These are phyloP conservation scores for Noctua janthina DNA, from an alignment of 2,888 invertebrate species.

Conservation along the genomic window DNA sequence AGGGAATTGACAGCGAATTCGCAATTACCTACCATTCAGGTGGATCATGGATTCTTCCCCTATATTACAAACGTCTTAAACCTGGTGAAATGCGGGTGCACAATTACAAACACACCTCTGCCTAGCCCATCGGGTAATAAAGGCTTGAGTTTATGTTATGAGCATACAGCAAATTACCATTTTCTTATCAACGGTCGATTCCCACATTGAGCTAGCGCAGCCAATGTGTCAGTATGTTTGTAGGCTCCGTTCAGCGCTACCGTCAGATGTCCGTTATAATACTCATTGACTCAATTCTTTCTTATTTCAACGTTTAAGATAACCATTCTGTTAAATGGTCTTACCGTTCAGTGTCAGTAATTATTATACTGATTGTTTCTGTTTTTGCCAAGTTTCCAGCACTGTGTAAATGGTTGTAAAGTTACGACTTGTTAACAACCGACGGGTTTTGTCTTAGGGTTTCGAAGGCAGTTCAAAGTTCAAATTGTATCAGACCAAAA, in stretches of 20 bases:
- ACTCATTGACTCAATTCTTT: conserved; percentile 36
- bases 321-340: conserved; percentile 22
- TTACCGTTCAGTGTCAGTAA: conserved; percentile 19
- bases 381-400: background rate
- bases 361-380: conserved; percentile 14
- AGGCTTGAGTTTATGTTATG: background rate
- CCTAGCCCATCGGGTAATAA: background rate
- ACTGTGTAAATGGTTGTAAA: background rate
- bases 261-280: conserved; percentile 36
- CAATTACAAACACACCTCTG: background rate
- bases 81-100: no score
- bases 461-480: background rate
- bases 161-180: background rate
- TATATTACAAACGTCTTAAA: no score
- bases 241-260: conserved; percentile 17
- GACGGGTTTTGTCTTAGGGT: background rate
- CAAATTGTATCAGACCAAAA: background rate
- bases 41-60: no score
- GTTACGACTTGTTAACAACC: background rate
- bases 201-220: conserved; percentile 23
- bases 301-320: conserved; percentile 30
- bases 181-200: conserved; percentile 21
- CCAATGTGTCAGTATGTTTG: conserved; percentile 52
- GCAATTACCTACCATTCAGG: no score
- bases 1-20: no score